Percentiles rank a stretch among this genome's conserved stretches.
These are phyloP conservation scores for Epinotia nisella DNA, from an alignment of 2,888 invertebrate genomes.

Conservation along the genomic window DNA sequence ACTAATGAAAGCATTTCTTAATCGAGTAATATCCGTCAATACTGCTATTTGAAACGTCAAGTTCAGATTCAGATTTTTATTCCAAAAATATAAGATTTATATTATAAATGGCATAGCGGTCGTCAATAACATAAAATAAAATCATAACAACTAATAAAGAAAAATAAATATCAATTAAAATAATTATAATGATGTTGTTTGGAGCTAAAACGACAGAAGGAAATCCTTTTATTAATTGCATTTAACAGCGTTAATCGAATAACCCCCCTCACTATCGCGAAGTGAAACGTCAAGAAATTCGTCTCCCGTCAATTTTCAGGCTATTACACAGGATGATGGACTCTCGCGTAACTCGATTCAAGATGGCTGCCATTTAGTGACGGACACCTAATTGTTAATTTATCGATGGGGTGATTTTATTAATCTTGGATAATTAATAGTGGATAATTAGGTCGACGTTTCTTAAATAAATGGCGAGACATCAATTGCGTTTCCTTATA, in stretches of 20 bases:
- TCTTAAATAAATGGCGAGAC: neutral
- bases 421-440: conserved; percentile 39
- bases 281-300: conserved; percentile 44
- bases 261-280: conserved; percentile 38
- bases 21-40: no score
- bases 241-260: conserved; percentile 35
- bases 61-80: no score
- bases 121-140: no score
- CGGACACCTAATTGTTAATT: conserved; percentile 43
- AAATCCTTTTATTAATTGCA: conserved; percentile 20
- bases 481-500: neutral
- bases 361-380: conserved; percentile 40
- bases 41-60: no score
- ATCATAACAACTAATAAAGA: no score
- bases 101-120: no score
- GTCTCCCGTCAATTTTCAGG: conserved; percentile 46
- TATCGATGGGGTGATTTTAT: conserved; percentile 39
- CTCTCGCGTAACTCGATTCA: conserved; percentile 45
- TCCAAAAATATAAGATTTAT: no score
- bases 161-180: no score
- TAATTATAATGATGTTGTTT: no score
- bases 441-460: neutral
- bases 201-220: neutral
- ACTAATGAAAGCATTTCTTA: no score
- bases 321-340: conserved; percentile 49